Base-by-base conservation (phyloP, 2,888 invertebrate species). In the Drosophila bunnanda region DNA sequence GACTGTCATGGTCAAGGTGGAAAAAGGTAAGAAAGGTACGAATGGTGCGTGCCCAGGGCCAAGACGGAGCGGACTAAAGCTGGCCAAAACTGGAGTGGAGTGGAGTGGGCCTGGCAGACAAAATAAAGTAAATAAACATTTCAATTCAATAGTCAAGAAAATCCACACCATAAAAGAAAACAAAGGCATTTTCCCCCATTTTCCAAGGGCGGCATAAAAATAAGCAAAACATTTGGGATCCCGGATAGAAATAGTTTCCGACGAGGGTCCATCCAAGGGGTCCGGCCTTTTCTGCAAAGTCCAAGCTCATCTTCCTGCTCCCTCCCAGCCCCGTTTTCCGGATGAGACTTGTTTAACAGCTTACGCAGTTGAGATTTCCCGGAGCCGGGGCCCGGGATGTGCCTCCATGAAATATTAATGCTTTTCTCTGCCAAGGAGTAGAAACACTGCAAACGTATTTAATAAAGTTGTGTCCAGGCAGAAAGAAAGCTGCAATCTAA, bases 71-170 rank as follows among this genome's bases (percentile, higher is more conserved):
- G 5, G 41, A 36, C 36, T 28, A 28, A 36, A 28, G 32, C 12
- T 9, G 10, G 30, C 30, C 2, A 10, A 30, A 30, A 25, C 2
- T 4, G 25, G 28, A 12, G 39, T 32, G 32, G 8, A 13, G 10
- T 10, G 39, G 34, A 22, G 52, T 20, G 36, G 10, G 25, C 15
- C 15, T 6, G 30, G 25, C 34, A 25, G 34, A 32, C 50, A 56
- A 50, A 58, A 48, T 67, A 78, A 81, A 79, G 81, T 78, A 79
- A 79, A 79, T 79, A 79, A 76, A 79, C 69, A 79, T 81, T 79
- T 79, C 79, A 79, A 79, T 79, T 81, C 79, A 81, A 79, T 79
- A 79, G 79, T 79, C 79, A 79, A 78, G 81, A 79, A 81, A 79
- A 79, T 76, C 81, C 70, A 15, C 69, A 59, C 68, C 70, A 76